Evolutionary conservation across 2,113 vertebrate species (phyloP).

Genomic region (Sprattus sprattus): DNA sequence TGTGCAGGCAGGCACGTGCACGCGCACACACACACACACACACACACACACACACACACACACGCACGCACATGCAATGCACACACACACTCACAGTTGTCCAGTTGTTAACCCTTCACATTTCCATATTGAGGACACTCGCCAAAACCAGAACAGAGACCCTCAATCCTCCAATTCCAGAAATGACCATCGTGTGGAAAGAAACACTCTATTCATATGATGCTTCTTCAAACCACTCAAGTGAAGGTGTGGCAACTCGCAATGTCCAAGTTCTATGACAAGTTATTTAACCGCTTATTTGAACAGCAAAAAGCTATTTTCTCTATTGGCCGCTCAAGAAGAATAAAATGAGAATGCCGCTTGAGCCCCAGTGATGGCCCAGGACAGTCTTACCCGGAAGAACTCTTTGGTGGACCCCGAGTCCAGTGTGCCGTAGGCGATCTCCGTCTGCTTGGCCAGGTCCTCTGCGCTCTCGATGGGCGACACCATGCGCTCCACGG

Average conservation of each 20-base stretch:
- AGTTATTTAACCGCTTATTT: slow-evolving; percentile 5
- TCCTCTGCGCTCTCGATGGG: slow-evolving; percentile 99
- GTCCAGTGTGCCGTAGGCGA: slow-evolving; percentile 96
- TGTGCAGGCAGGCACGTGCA: slow-evolving; percentile 33
- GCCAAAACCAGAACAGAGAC: neutral
- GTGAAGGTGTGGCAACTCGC: neutral
- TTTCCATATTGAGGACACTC: neutral
- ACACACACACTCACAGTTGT: neutral
- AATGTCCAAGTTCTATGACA: neutral
- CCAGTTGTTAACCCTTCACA: neutral
- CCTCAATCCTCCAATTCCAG: neutral
- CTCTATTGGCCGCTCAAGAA: neutral
- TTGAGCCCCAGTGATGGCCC: neutral
- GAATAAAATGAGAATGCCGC: neutral
- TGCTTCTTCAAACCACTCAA: neutral
- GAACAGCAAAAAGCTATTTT: neutral
- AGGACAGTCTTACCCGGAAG: slow-evolving; percentile 85
- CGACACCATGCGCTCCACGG: slow-evolving; percentile 97
- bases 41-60: slow-evolving; percentile 13
- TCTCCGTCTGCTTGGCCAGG: slow-evolving; percentile 97
- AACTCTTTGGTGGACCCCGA: slow-evolving; percentile 99
- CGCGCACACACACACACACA: slow-evolving; percentile 20
- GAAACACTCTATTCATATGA: neutral
- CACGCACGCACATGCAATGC: neutral
- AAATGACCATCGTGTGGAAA: neutral